Base-by-base conservation (phyloP, 2,113 vertebrate species). In the Grantiella picta region DNA sequence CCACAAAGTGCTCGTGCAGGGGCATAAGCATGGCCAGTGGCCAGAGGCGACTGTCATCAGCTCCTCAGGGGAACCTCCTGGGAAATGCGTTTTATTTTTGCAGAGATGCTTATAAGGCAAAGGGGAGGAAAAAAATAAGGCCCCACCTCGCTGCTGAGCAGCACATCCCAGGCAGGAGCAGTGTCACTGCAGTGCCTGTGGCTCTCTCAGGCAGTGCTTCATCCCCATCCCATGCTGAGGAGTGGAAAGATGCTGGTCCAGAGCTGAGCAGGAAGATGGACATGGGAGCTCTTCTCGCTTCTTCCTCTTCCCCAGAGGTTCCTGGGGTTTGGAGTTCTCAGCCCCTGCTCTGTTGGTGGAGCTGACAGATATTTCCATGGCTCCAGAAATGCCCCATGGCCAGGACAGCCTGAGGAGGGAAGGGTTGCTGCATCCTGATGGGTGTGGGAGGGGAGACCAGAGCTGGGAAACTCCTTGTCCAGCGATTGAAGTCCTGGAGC, bases 141-240 rank as follows among this genome's bases (percentile, higher is more conserved):
- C 60, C 66, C n/a, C 49, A 56, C 28, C 42, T 44, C 0, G 1
- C 12, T 23, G 65, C 44, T 35, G 44, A 69, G 31, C 0, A 3
- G n/a, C 2, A 4, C 36, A 8, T 45, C 60, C 81, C 11, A 3
- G n/a, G 7, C 17, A 40, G 68, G 59, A 57, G 7, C 68, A 6
- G 5, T 2, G 28, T 35, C 53, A 10, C 42, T 1, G 17, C 2
- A 1, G 47, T 5, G 56, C 75, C 3, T 4, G 22, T 0, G 2
- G 6, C 56, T 72, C 66, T 27, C 11, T 6, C 33, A 11, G 45
- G 24, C 1, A 0, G 1, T 8, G 45, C 17, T 7, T 40, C 57
- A 5, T 53, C 31, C 31, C 40, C 36, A 7, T 44, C 76, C 57
- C 1, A 0, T 0, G 2, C 27, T 1, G 7, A 12, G 5, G n/a